Percentiles rank a stretch among this genome's conserved stretches.
phyloP scores from a whole-genome alignment of 1,140 invertebrate species.

The Microplitis mediator region DNA sequence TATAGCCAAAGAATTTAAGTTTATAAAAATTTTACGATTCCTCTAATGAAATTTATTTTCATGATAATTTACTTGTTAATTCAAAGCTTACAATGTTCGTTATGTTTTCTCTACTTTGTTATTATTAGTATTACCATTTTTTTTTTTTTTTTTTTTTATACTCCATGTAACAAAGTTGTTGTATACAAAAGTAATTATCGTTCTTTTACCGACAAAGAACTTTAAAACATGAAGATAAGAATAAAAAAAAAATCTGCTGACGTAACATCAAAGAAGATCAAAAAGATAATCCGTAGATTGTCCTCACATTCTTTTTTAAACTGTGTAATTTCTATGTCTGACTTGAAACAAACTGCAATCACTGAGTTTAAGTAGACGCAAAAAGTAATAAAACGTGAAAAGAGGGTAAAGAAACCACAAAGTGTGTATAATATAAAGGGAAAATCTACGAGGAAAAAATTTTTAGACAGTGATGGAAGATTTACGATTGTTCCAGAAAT shows the following conservation, averaged over 20 bases:
- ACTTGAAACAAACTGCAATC: constrained; percentile 15
- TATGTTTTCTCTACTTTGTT: too few species aligned
- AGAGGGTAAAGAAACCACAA: background rate
- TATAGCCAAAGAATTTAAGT: too few species aligned
- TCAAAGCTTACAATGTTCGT: too few species aligned
- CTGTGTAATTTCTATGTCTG: constrained; percentile 10
- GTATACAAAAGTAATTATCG: background rate
- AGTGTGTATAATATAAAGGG: background rate
- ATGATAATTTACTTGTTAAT: too few species aligned
- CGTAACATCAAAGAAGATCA: constrained; percentile 8
- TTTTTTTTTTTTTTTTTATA: too few species aligned
- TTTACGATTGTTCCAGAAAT: background rate
- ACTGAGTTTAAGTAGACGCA: background rate
- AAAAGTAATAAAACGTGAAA: background rate
- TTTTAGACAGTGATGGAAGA: background rate
- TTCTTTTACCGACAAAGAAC: background rate
- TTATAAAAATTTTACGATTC: too few species aligned
- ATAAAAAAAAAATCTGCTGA: background rate
- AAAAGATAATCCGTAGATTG: background rate
- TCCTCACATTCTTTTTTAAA: background rate
- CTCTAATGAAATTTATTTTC: too few species aligned
- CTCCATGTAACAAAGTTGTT: too few species aligned
- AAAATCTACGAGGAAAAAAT: background rate
- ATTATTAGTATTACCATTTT: too few species aligned
- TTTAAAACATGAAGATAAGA: background rate